phyloP scores from a whole-genome alignment of 2,113 vertebrate genomes.

The Amphilophus citrinellus region DNA sequence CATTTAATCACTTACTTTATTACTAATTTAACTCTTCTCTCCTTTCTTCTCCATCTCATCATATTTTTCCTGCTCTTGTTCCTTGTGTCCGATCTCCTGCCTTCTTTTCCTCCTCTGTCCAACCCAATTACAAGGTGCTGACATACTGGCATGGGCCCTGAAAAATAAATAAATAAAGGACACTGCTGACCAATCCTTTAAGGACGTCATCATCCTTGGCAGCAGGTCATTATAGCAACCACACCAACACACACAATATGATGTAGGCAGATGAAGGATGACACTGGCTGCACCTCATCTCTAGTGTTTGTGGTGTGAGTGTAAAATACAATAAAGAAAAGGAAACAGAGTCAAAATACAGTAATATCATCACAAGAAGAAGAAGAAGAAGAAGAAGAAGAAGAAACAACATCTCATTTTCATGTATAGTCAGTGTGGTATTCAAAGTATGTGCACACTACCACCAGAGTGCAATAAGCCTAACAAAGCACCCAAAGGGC shows the following conservation, averaged over 20 bases:
- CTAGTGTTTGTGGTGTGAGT: background rate
- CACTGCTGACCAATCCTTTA: background rate
- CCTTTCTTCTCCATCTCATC: background rate
- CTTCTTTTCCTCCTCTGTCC: background rate
- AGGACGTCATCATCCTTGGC: background rate
- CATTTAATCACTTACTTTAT: background rate
- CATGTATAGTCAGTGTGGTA: fast-evolving
- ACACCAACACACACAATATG: background rate
- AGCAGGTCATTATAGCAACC: slow-evolving; percentile 48
- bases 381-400: fast-evolving
- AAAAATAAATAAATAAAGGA: background rate
- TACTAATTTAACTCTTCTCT: background rate
- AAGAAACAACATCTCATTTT: fast-evolving
- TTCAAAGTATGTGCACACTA: background rate
- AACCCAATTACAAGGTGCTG: slow-evolving; percentile 20
- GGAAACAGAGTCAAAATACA: background rate
- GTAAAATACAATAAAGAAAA: background rate
- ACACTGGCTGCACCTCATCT: background rate
- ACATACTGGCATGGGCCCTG: background rate
- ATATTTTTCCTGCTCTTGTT: background rate
- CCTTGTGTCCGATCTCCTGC: background rate
- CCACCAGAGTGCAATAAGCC: background rate
- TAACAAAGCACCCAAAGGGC: background rate
- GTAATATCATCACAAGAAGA: background rate
- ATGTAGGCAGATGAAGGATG: slow-evolving; percentile 7